Evolutionary conservation across 2,113 vertebrate species (phyloP).

Genomic region (Perca fluviatilis): DNA sequence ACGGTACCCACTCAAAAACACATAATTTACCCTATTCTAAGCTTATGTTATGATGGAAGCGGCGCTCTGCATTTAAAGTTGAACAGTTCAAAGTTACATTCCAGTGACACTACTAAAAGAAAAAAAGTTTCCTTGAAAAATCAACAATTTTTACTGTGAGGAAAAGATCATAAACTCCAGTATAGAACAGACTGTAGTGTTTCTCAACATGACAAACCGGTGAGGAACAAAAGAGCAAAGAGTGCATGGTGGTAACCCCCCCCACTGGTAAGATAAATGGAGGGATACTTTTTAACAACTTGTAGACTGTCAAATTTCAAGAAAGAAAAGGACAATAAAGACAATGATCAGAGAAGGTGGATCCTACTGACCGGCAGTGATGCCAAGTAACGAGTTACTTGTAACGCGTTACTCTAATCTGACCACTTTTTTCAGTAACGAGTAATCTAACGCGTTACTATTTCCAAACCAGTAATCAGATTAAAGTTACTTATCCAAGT

Average conservation of each 20-base stretch:
- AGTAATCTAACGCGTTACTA: too few relatives aligned
- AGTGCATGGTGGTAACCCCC: background rate
- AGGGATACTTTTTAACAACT: constrained; percentile 27
- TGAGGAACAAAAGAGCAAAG: constrained; percentile 7
- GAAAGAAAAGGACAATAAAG: constrained; percentile 7
- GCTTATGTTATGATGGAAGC: constrained; percentile 19
- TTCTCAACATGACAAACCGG: constrained; percentile 1
- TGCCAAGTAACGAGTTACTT: too few relatives aligned
- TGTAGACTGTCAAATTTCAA: constrained; percentile 29
- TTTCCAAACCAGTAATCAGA: too few relatives aligned
- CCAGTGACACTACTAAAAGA: constrained; percentile 49
- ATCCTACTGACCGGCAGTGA: constrained; percentile 38
- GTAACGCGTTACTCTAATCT: too few relatives aligned
- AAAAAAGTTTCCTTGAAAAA: constrained; percentile 20
- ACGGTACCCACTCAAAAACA: constrained; percentile 7
- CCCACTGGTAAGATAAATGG: constrained; percentile 22
- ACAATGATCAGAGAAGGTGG: constrained; percentile 17
- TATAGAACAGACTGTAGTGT: constrained; percentile 5
- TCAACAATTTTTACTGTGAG: background rate
- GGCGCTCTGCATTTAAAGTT: constrained; percentile 54
- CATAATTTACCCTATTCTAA: background rate
- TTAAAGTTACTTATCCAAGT: too few relatives aligned
- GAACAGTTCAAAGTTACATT: constrained; percentile 70
- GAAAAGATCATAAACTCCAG: background rate
- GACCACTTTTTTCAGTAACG: too few relatives aligned